These are phyloP conservation scores for Tineola bisselliella DNA, from an alignment of 2,888 invertebrate species.

Conservation along the genomic window DNA sequence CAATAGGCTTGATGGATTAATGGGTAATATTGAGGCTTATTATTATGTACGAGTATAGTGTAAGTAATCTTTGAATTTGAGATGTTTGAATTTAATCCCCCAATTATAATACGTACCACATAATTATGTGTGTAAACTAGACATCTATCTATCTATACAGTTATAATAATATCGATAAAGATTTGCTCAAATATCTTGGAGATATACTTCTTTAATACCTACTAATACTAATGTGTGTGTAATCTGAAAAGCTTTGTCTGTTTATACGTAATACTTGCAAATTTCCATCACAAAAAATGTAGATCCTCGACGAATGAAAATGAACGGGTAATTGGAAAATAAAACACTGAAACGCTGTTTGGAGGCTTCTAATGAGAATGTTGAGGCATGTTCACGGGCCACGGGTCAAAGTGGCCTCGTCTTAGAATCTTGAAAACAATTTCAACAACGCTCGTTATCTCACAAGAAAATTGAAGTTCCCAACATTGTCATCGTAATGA, in stretches of 20 bases:
- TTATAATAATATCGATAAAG: no score
- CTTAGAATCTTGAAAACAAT: conserved; percentile 47
- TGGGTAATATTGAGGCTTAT: not conserved
- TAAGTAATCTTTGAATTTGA: not conserved
- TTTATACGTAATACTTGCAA: no score
- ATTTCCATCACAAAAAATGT: not conserved
- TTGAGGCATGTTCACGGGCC: conserved; percentile 48
- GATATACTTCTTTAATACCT: no score
- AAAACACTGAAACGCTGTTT: conserved; percentile 1
- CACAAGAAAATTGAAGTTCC: conserved; percentile 50
- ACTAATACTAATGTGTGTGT: no score
- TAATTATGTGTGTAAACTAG: not conserved
- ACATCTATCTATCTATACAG: no score
- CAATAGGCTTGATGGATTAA: not conserved
- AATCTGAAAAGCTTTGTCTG: no score
- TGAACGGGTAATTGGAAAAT: conserved; percentile 2
- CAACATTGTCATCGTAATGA: conserved; percentile 59
- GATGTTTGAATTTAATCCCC: not conserved
- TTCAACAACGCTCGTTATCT: conserved; percentile 51
- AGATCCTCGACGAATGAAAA: not conserved
- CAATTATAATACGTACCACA: not conserved
- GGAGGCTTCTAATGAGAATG: conserved; percentile 41
- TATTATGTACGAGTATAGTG: not conserved
- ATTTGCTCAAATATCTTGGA: no score
- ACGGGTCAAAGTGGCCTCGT: conserved; percentile 55